These are phyloP conservation scores for Rhorus exstirpatorius DNA, from an alignment of 2,888 invertebrate genomes.

Conservation along the genomic window DNA sequence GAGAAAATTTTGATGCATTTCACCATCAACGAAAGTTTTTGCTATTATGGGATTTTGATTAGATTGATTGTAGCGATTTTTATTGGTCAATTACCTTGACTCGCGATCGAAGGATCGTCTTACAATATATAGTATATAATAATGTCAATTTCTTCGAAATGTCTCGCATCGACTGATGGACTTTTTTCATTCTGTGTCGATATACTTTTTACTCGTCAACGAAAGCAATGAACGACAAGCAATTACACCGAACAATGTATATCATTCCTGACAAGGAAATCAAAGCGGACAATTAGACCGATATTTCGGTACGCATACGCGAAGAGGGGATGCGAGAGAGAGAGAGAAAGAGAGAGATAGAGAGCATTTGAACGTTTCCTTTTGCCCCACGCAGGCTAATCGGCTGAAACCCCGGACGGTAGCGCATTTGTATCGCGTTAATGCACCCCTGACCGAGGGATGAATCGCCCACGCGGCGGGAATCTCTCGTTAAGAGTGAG, in stretches of 20 bases:
- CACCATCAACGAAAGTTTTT: no score
- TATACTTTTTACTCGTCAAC: conserved; percentile 16
- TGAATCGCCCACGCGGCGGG: conserved; percentile 72
- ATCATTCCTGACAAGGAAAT: conserved; percentile 29
- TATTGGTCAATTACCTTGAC: conserved; percentile 11
- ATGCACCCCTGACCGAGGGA: conserved; percentile 75
- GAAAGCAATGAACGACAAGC: conserved; percentile 18
- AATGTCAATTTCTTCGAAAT: conserved; percentile 22
- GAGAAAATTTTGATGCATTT: no score
- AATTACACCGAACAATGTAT: conserved; percentile 29
- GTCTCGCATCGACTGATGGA: conserved; percentile 9
- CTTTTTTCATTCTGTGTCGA: conserved; percentile 9
- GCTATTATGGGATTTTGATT: conserved; percentile 12
- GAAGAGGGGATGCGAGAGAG: conserved; percentile 52
- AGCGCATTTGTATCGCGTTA: conserved; percentile 75
- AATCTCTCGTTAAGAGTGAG: conserved; percentile 49
- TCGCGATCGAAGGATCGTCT: no score
- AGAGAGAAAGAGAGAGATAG: conserved; percentile 7
- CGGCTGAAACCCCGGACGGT: conserved; percentile 62
- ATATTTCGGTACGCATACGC: conserved; percentile 60
- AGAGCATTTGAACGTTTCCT: conserved; percentile 51
- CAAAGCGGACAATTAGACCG: conserved; percentile 45
- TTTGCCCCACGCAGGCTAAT: conserved; percentile 66
- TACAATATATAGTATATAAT: background rate
- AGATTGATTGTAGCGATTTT: background rate